Conservation (phyloP, 2,797 vertebrate species). For the Erithacus rubecula region DNA sequence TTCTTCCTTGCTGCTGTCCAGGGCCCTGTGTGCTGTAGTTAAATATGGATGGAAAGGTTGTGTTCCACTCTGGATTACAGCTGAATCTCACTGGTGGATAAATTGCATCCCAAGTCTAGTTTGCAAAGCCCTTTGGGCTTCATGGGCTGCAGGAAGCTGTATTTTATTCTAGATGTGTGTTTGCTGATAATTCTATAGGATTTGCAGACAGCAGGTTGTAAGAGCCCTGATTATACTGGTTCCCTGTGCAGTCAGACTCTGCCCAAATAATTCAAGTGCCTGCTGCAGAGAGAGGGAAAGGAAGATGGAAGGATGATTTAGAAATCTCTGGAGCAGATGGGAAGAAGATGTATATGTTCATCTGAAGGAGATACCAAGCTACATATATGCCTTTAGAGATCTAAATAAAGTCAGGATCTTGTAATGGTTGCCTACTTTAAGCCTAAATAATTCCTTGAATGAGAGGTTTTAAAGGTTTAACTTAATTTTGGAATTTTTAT, state of each 20-base stretch:
- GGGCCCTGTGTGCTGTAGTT: neutral
- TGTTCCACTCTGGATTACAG: neutral
- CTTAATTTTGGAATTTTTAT: constrained; percentile 52
- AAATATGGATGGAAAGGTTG: neutral
- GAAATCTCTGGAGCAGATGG: neutral
- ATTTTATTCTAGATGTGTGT: constrained; percentile 2
- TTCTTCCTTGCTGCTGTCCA: neutral
- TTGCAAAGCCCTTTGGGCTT: constrained; percentile 17
- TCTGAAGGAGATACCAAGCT: neutral
- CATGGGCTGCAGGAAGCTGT: neutral
- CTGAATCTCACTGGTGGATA: neutral
- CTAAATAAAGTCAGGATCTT: neutral
- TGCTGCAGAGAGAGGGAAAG: neutral
- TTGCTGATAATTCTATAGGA: constrained; percentile 9
- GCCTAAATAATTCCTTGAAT: neutral
- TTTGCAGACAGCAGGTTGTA: constrained; percentile 1
- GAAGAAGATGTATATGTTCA: neutral
- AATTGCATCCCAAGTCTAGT: neutral
- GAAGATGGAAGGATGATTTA: neutral
- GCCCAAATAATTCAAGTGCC: neutral
- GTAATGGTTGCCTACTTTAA: neutral
- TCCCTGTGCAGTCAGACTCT: neutral
- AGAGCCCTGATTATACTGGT: neutral
- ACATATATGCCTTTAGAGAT: neutral
- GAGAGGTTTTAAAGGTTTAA: constrained; percentile 19